Evolutionary conservation across 2,113 vertebrate genomes (phyloP).

Genomic region (Tringa solitaria): DNA sequence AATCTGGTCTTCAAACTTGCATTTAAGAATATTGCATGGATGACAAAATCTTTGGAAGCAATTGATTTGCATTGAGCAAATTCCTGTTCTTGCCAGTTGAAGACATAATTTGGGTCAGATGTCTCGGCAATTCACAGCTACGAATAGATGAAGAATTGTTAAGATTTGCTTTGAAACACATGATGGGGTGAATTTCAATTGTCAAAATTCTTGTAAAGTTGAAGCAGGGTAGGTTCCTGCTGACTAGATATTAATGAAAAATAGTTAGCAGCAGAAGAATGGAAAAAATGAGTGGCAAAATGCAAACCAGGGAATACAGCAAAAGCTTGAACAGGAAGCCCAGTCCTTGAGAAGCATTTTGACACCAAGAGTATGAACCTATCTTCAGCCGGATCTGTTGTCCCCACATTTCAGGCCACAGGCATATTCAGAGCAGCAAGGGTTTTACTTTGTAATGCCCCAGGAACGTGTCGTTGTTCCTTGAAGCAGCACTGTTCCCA

Average conservation of each 20-base stretch:
- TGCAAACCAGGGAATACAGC: not conserved
- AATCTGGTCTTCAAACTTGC: not conserved
- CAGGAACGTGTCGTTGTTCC: not conserved
- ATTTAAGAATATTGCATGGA: not conserved
- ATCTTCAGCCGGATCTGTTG: not conserved
- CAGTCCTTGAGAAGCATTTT: not conserved
- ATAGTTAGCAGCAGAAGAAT: slow-evolving; percentile 11
- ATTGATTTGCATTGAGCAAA: not conserved
- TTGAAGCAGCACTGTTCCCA: not conserved
- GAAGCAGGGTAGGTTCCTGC: slow-evolving; percentile 33
- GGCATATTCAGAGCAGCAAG: not conserved
- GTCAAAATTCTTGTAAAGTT: slow-evolving; percentile 49
- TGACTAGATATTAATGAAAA: slow-evolving; percentile 27
- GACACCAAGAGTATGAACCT: not conserved
- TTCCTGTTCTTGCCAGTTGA: not conserved
- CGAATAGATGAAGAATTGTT: slow-evolving; percentile 44
- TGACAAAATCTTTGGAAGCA: not conserved
- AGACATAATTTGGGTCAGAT: slow-evolving; percentile 56
- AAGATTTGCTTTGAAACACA: slow-evolving; percentile 45
- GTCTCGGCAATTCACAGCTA: slow-evolving; percentile 25
- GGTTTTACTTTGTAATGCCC: not conserved
- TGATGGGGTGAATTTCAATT: slow-evolving; percentile 41
- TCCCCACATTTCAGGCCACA: not conserved
- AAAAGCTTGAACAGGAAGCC: not conserved
- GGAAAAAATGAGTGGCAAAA: slow-evolving; percentile 32